Conservation (phyloP, 2,113 vertebrate genomes). For the Ovibos moschatus region DNA sequence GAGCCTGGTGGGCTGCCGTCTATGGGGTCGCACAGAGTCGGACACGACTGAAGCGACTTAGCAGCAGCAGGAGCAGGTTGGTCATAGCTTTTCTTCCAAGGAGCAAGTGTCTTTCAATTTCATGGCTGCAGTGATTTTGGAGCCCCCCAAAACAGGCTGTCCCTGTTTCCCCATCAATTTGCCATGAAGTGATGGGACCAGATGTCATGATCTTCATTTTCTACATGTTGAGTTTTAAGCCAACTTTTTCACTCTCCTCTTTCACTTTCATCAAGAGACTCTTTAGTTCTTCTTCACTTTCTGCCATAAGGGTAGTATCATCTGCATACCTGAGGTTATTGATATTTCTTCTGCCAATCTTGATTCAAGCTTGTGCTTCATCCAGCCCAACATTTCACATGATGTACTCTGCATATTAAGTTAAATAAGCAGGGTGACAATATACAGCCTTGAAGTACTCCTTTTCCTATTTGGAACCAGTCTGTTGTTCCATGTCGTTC, state of each 20-base stretch:
- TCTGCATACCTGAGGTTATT: not conserved
- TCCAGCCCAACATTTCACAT: not conserved
- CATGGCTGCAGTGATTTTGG: not conserved
- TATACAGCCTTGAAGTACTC: not conserved
- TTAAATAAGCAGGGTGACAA: not conserved
- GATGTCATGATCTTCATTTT: not conserved
- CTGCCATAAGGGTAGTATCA: not conserved
- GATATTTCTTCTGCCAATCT: not conserved
- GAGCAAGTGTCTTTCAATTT: not conserved
- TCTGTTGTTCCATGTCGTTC: not conserved
- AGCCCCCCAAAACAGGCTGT: not conserved
- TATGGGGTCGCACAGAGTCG: too few species aligned
- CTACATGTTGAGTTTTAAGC: not conserved
- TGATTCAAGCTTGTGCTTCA: not conserved
- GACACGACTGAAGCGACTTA: too few species aligned
- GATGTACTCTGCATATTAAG: not conserved
- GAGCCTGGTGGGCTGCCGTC: too few species aligned
- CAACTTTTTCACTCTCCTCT: not conserved
- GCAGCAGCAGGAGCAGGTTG: not conserved
- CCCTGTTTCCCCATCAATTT: not conserved
- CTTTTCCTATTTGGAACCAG: not conserved
- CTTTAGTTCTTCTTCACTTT: not conserved
- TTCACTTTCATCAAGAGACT: not conserved
- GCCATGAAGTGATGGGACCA: not conserved
- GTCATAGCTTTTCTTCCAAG: not conserved